phyloP scores from a whole-genome alignment of 2,113 vertebrate genomes.

The Meriones unguiculatus region DNA sequence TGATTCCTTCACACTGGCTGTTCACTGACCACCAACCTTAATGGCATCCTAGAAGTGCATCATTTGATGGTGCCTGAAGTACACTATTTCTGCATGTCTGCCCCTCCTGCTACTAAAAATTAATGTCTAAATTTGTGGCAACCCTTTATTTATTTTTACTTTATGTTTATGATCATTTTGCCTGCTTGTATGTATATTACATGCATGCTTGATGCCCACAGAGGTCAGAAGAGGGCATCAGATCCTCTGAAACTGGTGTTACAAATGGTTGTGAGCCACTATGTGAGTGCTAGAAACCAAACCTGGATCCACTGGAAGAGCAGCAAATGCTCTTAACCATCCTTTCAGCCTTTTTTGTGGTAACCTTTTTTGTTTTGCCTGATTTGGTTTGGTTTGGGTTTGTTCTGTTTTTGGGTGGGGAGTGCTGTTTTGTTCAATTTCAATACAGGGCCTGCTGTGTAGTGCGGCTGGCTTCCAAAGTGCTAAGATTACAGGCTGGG shows the following conservation, averaged over 20 bases:
- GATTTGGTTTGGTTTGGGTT: background rate
- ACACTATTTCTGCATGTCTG: background rate
- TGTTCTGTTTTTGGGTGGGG: background rate
- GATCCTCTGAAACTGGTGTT: background rate
- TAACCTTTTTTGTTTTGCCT: background rate
- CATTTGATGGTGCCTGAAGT: background rate
- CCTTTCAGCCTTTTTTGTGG: background rate
- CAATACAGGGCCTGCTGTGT: background rate
- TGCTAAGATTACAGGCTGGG: background rate
- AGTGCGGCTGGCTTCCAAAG: background rate
- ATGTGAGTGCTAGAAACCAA: background rate
- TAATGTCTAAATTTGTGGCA: background rate
- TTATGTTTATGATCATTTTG: background rate
- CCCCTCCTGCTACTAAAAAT: background rate
- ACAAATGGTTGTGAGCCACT: background rate
- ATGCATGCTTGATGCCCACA: background rate
- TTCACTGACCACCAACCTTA: no score
- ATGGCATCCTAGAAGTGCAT: background rate
- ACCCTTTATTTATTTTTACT: background rate
- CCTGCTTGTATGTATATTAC: background rate
- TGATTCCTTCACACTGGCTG: rapidly evolving
- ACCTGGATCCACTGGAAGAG: background rate
- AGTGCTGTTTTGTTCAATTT: background rate
- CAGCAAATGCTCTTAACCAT: background rate
- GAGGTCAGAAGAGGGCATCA: background rate